phyloP scores from a whole-genome alignment of 2,797 vertebrate species.

The Melanotaenia boesemani region DNA sequence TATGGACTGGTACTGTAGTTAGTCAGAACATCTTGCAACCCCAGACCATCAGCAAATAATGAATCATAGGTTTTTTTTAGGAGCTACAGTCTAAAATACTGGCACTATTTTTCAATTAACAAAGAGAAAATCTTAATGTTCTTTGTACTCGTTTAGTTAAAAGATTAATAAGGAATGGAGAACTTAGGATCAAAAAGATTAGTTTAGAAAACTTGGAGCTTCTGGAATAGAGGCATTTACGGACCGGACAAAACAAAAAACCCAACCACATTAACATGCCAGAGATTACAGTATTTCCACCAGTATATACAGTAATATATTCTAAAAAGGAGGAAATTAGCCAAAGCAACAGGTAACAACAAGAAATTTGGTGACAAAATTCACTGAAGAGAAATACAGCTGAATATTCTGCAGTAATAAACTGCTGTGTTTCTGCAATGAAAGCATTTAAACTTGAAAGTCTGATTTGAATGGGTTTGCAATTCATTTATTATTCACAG shows the following conservation, averaged over 20 bases:
- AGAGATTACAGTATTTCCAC: background rate
- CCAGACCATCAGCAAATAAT: too few species aligned
- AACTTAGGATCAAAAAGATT: slow-evolving; percentile 16
- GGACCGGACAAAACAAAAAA: background rate
- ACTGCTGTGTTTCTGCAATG: background rate
- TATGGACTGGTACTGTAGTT: too few species aligned
- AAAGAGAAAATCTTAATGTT: background rate
- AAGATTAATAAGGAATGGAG: slow-evolving; percentile 7
- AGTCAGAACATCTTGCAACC: too few species aligned
- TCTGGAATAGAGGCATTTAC: slow-evolving; percentile 8
- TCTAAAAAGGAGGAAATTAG: background rate
- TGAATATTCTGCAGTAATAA: too few species aligned
- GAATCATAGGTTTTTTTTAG: too few species aligned
- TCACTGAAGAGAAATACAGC: too few species aligned
- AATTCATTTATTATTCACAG: background rate
- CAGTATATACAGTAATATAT: background rate
- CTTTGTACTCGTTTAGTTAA: background rate
- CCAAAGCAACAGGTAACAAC: background rate
- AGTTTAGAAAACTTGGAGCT: slow-evolving; percentile 15
- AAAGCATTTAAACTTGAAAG: background rate
- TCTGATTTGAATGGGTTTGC: background rate
- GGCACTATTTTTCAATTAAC: background rate
- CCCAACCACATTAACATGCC: background rate
- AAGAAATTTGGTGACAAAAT: background rate
- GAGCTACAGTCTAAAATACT: slow-evolving; percentile 3